Evolutionary conservation across 2,888 invertebrate genomes (phyloP), one percentile per base, ranked within the genome.

Genomic region (Cephalotes varians): DNA sequence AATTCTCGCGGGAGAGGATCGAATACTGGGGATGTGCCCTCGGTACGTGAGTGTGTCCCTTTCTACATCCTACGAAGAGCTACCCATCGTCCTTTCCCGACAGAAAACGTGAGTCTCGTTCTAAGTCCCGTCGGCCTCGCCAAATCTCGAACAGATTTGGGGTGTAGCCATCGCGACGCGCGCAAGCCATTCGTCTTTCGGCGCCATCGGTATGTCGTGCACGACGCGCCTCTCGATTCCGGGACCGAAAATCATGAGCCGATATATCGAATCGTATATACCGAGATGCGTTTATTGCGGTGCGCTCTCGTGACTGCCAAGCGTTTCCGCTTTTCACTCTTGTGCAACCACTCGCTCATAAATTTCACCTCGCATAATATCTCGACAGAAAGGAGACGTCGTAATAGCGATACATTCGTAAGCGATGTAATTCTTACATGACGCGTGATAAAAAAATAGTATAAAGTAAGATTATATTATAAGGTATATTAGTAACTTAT

Each of bases 121-220:
- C 91, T 90, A 91, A 92, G 87, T 89, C 86, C 76, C 83, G 77
- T 25, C 77, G 86, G 81, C 86, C 91, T 90, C 90, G 89, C 91
- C 90, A 91, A 92, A 93, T 92, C 91, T 90, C 85, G 90, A 90
- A 87, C 92, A 92, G 93, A 92, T 92, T 93, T 92, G 86, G 86
- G 85, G 88, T 88, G 87, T 87, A 88, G 87, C 85, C 90, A 87
- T 87, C 88, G 87, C 85, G 88, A 88, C 89, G 89, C 88, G 82
- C 84, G 81, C 82, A 69, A 81, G 84, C 82, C 89, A 90, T 91
- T 91, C 90, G 89, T 88, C 91, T 90, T 87, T 84, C 91, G 87
- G 86, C 87, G 88, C 85, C 86, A 90, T 90, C 90, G 88, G 85
- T 89, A 89, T 90, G 90, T 88, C 84, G 88, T 85, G 86, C 90